phyloP scores from a whole-genome alignment of 2,888 invertebrate species.

The Drosophila trichaetosa region DNA sequence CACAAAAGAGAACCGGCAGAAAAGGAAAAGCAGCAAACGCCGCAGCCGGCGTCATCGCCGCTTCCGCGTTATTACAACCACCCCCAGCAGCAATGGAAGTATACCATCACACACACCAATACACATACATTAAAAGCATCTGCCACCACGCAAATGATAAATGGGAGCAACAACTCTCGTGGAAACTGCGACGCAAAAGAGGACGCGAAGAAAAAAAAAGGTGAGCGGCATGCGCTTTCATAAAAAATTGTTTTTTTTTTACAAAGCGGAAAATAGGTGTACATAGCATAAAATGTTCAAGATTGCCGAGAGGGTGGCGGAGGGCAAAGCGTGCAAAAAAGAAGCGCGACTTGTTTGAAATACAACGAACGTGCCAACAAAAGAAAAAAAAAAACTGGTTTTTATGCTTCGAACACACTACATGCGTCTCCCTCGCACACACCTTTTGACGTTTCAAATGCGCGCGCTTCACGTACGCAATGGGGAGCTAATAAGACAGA shows the following conservation, averaged over 20 bases:
- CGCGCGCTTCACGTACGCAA: constrained; percentile 48
- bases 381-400: constrained; percentile 67
- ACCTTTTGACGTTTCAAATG: constrained; percentile 1
- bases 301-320: constrained; percentile 47
- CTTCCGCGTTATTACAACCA: constrained; percentile 52
- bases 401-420: constrained; percentile 44
- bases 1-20: constrained; percentile 23
- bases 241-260: constrained; percentile 32
- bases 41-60: constrained; percentile 41
- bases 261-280: constrained; percentile 51
- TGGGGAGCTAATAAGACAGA: constrained; percentile 22
- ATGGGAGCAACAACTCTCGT: constrained; percentile 76
- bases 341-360: constrained; percentile 74
- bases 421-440: constrained; percentile 54
- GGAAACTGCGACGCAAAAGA: constrained; percentile 72
- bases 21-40: constrained; percentile 3
- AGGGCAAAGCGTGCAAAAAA: constrained; percentile 62
- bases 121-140: constrained; percentile 55
- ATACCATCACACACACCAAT: constrained; percentile 10
- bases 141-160: constrained; percentile 66
- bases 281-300: constrained; percentile 57
- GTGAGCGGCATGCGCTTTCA: constrained; percentile 67
- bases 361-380: constrained; percentile 53
- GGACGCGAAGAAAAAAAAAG: constrained; percentile 51
- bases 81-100: constrained; percentile 43